These are phyloP conservation scores for Erebia palarica DNA, from an alignment of 2,888 invertebrate genomes.

Conservation along the genomic window DNA sequence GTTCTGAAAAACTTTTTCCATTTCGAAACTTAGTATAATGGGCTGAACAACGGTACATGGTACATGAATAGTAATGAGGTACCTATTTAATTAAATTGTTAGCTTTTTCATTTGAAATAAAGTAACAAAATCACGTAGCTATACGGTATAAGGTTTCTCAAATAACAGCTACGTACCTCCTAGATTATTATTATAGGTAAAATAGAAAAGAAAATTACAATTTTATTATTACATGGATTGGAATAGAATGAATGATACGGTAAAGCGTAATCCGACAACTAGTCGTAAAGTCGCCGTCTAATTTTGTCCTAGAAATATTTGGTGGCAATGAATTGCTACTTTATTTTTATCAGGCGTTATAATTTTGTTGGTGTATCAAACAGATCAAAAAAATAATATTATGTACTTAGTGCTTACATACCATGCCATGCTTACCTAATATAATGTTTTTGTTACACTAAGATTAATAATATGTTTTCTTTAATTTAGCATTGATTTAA, in stretches of 20 bases:
- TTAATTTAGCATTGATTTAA: slow-evolving; percentile 2
- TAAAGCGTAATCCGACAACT: not conserved
- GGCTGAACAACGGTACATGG: slow-evolving; percentile 30
- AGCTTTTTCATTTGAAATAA: slow-evolving; percentile 3
- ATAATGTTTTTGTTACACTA: not conserved
- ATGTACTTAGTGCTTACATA: no score
- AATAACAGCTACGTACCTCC: no score
- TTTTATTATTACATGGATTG: no score
- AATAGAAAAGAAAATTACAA: no score
- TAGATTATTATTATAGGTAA: no score
- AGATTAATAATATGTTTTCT: not conserved
- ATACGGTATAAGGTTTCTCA: no score
- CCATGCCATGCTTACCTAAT: no score
- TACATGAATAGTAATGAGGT: slow-evolving; percentile 41
- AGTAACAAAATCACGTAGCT: not conserved
- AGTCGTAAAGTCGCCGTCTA: not conserved
- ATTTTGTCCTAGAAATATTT: not conserved
- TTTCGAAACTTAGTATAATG: slow-evolving; percentile 58
- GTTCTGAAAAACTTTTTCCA: slow-evolving; percentile 78
- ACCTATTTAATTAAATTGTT: not conserved
- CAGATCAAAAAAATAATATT: not conserved
- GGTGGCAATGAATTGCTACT: not conserved
- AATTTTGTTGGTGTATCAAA: not conserved
- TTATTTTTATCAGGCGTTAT: slow-evolving; percentile 6
- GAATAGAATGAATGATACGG: not conserved